Evolutionary conservation across 92 coral and sea anemone genomes (phyloP).

Genomic region (Paragorgia papillata): DNA sequence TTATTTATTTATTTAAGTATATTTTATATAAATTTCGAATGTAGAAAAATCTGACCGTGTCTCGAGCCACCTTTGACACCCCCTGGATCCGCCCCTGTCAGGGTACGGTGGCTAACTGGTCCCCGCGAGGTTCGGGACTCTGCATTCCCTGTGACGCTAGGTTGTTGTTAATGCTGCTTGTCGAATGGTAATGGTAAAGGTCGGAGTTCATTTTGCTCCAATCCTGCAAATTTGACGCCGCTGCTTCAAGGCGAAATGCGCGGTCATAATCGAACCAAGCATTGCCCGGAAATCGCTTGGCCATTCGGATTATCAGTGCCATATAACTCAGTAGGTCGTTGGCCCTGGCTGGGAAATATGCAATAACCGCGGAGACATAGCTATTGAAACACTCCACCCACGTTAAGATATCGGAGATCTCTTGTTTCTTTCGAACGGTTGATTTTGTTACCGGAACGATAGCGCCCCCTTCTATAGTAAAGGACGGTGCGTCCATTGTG

Average conservation of each 20-base stretch:
- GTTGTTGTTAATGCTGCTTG: not conserved
- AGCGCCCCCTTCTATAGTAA: not conserved
- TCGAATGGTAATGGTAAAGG: constrained; percentile 10
- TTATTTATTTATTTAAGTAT: too few relatives aligned
- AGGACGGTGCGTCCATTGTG: not conserved
- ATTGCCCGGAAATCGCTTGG: constrained; percentile 1
- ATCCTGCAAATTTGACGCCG: constrained; percentile 7
- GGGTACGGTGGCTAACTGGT: too few relatives aligned
- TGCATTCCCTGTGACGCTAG: not conserved
- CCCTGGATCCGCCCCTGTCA: too few relatives aligned
- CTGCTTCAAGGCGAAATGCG: constrained; percentile 25
- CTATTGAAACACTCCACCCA: too few relatives aligned
- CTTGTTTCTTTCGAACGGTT: not conserved
- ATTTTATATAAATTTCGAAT: too few relatives aligned
- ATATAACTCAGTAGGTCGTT: too few relatives aligned
- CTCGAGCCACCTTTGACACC: too few relatives aligned
- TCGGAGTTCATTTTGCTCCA: constrained; percentile 20
- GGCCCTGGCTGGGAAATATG: too few relatives aligned
- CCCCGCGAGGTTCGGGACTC: constrained; percentile 13
- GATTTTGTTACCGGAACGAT: not conserved
- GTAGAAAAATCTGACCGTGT: too few relatives aligned
- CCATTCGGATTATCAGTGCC: constrained; percentile 3
- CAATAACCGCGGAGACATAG: too few relatives aligned
- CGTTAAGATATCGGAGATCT: not conserved
- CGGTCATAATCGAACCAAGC: constrained; percentile 8